phyloP scores from a whole-genome alignment of 2,888 invertebrate species.

The Nephrotoma guestfalica region DNA sequence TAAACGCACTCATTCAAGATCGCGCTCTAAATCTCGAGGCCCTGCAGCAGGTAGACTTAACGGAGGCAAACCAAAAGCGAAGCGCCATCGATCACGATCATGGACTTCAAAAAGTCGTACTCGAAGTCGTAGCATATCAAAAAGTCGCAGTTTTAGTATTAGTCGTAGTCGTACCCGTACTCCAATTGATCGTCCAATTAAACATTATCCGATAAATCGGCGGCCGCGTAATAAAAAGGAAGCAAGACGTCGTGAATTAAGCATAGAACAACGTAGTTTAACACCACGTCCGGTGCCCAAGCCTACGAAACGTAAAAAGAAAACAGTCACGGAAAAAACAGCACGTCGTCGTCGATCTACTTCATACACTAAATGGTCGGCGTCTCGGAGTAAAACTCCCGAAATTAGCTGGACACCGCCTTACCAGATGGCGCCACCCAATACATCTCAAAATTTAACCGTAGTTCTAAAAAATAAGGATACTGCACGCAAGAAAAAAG shows the following conservation, averaged over 20 bases:
- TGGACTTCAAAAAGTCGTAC: not conserved
- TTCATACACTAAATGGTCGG: slow-evolving; percentile 20
- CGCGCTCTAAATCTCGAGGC: slow-evolving; percentile 10
- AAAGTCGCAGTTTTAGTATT: slow-evolving; percentile 4
- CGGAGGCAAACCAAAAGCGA: not conserved
- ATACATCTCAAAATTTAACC: slow-evolving; percentile 38
- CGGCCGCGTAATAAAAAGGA: not conserved
- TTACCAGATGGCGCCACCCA: slow-evolving; percentile 21
- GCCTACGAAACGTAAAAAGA: slow-evolving; percentile 16
- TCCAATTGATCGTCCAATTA: not conserved
- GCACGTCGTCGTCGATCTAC: slow-evolving; percentile 12
- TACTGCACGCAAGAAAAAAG: slow-evolving; percentile 25
- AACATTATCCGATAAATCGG: not conserved
- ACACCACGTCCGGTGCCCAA: slow-evolving; percentile 12
- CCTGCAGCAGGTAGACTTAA: not conserved
- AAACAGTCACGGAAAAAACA: slow-evolving; percentile 14
- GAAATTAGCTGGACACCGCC: slow-evolving; percentile 49
- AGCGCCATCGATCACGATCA: not conserved
- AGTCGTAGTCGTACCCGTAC: not conserved
- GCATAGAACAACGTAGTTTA: slow-evolving; percentile 10
- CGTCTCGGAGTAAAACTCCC: slow-evolving; percentile 12
- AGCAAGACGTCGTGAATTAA: not conserved
- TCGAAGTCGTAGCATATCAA: not conserved
- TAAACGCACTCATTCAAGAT: slow-evolving; percentile 25
- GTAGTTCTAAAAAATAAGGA: slow-evolving; percentile 44